A percentile compares a stretch with the other conserved stretches of the same genome.
phyloP scores from a whole-genome alignment of 2,888 invertebrate genomes.

The Micoletzkya japonica region DNA sequence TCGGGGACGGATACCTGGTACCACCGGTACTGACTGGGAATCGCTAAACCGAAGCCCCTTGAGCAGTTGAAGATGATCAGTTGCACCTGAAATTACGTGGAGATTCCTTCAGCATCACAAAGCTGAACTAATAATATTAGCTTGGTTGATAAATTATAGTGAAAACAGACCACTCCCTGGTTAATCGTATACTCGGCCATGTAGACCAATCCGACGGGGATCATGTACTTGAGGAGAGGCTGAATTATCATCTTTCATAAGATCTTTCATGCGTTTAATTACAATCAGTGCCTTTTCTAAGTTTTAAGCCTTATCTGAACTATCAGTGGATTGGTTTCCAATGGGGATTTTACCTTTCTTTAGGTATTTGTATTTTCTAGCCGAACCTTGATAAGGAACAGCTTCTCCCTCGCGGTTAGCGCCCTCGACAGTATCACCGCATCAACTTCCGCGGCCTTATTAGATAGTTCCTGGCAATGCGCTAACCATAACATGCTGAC shows the following conservation, averaged over 20 bases:
- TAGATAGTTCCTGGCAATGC: too few relatives aligned
- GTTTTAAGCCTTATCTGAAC: too few relatives aligned
- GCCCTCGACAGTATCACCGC: too few relatives aligned
- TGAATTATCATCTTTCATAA: too few relatives aligned
- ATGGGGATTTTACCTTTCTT: too few relatives aligned
- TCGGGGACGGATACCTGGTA: constrained; percentile 38
- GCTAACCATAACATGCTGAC: too few relatives aligned
- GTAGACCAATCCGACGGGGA: constrained; percentile 79
- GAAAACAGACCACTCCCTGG: constrained; percentile 54
- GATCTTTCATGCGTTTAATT: too few relatives aligned
- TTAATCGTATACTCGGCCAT: constrained; percentile 75
- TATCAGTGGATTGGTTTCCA: too few relatives aligned
- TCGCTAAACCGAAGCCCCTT: constrained; percentile 51
- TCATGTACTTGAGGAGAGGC: constrained; percentile 75
- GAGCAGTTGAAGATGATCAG: constrained; percentile 57
- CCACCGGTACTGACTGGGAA: constrained; percentile 50
- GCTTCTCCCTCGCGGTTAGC: constrained; percentile 36
- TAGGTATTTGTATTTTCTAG: too few relatives aligned
- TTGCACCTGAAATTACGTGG: constrained; percentile 47
- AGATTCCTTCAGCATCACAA: neutral
- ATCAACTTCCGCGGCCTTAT: too few relatives aligned
- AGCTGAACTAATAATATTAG: neutral
- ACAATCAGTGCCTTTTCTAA: too few relatives aligned
- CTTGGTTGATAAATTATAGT: neutral
- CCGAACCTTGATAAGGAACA: constrained; percentile 40